A percentile compares a stretch with the other conserved stretches of the same genome.
Conservation (phyloP, 2,797 vertebrate genomes). For the Coranthus polyacanthus region DNA sequence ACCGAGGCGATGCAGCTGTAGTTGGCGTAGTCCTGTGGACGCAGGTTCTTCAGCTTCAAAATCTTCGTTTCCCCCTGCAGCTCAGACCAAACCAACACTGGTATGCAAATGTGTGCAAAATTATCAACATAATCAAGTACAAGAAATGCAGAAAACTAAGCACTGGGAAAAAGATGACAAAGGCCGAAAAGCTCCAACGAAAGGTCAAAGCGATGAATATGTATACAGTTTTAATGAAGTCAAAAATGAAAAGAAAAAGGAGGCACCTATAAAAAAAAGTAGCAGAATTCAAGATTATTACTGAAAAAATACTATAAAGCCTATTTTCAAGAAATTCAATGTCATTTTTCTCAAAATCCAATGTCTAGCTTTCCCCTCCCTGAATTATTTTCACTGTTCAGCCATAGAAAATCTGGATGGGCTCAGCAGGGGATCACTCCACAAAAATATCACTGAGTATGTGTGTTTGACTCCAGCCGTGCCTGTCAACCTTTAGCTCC, state of each 20-base stretch:
- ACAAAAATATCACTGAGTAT: conserved; percentile 45
- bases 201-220: conserved; percentile 69
- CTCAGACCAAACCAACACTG: conserved; percentile 75
- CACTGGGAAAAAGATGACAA: conserved; percentile 36
- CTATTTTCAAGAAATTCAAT: conserved; percentile 31
- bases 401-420: conserved; percentile 35
- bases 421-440: conserved; percentile 56
- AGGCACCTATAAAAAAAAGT: not conserved
- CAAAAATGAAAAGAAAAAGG: conserved; percentile 10
- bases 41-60: conserved; percentile 98
- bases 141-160: conserved; percentile 37
- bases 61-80: conserved; percentile 99
- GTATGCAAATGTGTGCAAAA: conserved; percentile 85
- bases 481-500: conserved; percentile 48
- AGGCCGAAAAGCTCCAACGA: conserved; percentile 53
- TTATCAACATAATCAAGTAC: conserved; percentile 48
- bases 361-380: conserved; percentile 30
- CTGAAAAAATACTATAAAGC: conserved; percentile 12
- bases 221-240: conserved; percentile 34
- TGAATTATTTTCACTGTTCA: conserved; percentile 34
- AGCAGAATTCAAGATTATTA: conserved; percentile 13
- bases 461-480: conserved; percentile 56
- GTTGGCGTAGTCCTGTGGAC: conserved; percentile 98
- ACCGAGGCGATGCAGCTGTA: conserved; percentile 99
- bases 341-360: conserved; percentile 25